Evolutionary conservation across 2,797 vertebrate species (phyloP), one percentile per base, ranked within the genome.

Genomic region (Spondyliosoma cantharus): DNA sequence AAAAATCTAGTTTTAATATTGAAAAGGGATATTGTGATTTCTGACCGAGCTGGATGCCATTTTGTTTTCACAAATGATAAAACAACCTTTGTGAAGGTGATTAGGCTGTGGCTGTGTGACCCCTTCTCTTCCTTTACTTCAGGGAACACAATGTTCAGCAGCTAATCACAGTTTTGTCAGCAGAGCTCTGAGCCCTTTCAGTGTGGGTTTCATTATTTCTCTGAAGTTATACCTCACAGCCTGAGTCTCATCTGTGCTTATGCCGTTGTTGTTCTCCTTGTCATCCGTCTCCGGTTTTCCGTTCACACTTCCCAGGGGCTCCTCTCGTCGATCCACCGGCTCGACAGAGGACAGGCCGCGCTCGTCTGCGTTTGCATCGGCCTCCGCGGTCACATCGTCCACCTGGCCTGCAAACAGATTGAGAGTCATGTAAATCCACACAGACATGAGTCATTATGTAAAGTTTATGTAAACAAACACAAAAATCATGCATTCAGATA

Each of bases 181-280:
- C 2, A 22, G 9, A n/a, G 27, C 20, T 42, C 42, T 48, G 25
- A 74, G 19, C 20, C 20, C 9, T 13, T 57, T 49, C 53, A 20
- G 9, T 14, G 29, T n/a, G 19, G 25, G 19, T 43, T 75, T 66
- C 6, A 27, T 27, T 3, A 1, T 53, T 15, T 46, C 32, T 60
- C 17, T 50, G 1, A 11, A 45, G 37, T 70, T 93, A 74, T 91
- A 98, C 98, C 96, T 95, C 63, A 89, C 89, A 72, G 93, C 92
- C 85, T 92, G 91, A 2, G 84, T 77, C 54, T 94, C 91, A 24
- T 95, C 93, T 3, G 92, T 77, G 86, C 81, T 85, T 1, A 76
- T 75, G 27, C 89, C 87, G 5, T 94, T 94, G 6, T 91, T 91
- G 20, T 92, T 93, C 82, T 95, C 95, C 87, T 94, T 92, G 88